Evolutionary conservation across 1,140 invertebrate genomes (phyloP).

Genomic region (Penaeus japonicus): DNA sequence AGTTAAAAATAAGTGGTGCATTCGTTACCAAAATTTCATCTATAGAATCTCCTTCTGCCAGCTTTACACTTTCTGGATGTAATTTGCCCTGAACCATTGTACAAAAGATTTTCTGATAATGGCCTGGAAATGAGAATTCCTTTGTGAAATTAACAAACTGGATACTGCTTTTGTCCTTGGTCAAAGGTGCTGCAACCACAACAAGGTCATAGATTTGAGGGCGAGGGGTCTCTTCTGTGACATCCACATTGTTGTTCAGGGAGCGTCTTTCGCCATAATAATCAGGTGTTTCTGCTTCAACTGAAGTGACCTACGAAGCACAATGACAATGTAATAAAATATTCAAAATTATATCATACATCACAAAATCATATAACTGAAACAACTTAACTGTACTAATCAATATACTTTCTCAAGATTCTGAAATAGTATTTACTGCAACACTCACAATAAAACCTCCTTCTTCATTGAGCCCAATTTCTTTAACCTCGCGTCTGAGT

Average conservation of each 20-base stretch:
- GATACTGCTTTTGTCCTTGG: slow-evolving; percentile 27
- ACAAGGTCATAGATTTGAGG: slow-evolving; percentile 38
- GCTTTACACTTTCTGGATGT: slow-evolving; percentile 2
- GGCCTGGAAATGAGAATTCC: slow-evolving; percentile 23
- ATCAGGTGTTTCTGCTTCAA: background rate
- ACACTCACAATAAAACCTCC: too few species aligned
- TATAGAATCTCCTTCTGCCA: slow-evolving; percentile 8
- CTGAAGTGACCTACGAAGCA: slow-evolving; percentile 9
- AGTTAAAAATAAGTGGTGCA: slow-evolving; percentile 25
- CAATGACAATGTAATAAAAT: background rate
- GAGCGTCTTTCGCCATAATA: background rate
- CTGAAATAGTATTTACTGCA: too few species aligned
- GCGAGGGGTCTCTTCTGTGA: background rate
- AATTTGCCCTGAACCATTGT: slow-evolving; percentile 36
- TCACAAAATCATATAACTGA: background rate
- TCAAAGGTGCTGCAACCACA: slow-evolving; percentile 35
- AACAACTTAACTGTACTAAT: background rate
- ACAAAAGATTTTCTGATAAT: slow-evolving; percentile 20
- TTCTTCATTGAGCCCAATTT: background rate
- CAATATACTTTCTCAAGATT: too few species aligned
- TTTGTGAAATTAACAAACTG: slow-evolving; percentile 33
- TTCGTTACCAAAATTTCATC: slow-evolving; percentile 39
- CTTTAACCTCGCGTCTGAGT: background rate
- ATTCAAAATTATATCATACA: background rate
- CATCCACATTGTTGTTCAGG: background rate